Base-by-base conservation (phyloP, 1,140 invertebrate genomes). In the Frieseomelitta varia region DNA sequence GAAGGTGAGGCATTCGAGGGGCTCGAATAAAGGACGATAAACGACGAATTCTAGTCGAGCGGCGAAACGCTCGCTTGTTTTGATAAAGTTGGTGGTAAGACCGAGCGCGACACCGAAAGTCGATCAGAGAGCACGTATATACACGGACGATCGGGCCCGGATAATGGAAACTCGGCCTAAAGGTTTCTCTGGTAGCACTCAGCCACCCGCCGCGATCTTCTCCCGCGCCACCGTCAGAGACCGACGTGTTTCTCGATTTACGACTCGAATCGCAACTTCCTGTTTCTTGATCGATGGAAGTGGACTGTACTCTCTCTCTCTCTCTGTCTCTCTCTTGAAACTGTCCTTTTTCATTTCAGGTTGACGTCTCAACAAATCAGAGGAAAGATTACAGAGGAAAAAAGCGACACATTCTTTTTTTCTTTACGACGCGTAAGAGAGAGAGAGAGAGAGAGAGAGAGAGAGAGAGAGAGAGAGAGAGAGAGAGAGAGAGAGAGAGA, bases 151-250 rank as follows among this genome's bases (percentile, higher is more conserved):
- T n/a, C 53, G 14, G 17, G 56, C 39, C 39, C 65, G 75, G 75
- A 85, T 89, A 88, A 89, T 88, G 90, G 88, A 21, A 76, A 80
- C 69, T 83, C 53, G 47, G 69, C 71, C 88, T 93, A 92, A 92
- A 90, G 91, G 86, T 90, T 92, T 91, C 80, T 88, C 86, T 88
- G 84, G 88, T 93, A 93, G 85, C 92, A 93, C 92, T 93, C 89
- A 93, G 85, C 90, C 92, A 86, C 92, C 91, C 69, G 87, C 85
- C 88, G 92, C 61, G 76, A 82, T 83, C 67, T 85, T 68, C 69
- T 86, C 51, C 58, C n/a, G 30, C 61, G 21, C 24, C 68, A 19
- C 34, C 2, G 21, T 71, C 6, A 79, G 53, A 34, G n/a, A 67
- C 12, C 14, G 27, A 10, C 8, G 30, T 55, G 24, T 79, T 71